Percentiles rank a stretch among this genome's conserved stretches.
These are phyloP conservation scores for Colletes latitarsis DNA, from an alignment of 1,140 invertebrate species.

Conservation along the genomic window DNA sequence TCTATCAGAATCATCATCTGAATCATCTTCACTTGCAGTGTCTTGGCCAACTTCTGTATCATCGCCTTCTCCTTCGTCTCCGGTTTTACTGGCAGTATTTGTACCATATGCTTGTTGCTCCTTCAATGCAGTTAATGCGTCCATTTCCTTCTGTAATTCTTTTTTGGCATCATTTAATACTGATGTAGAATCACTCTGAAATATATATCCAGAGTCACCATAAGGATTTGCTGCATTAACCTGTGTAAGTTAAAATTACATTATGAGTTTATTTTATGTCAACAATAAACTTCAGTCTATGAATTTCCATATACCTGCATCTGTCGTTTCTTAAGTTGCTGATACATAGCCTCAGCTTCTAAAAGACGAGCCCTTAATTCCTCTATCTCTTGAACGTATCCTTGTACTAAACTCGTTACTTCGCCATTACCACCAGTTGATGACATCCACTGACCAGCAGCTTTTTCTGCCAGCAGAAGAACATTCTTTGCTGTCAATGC, in stretches of 20 bases:
- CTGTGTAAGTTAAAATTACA: slow-evolving; percentile 29
- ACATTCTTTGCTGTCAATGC: slow-evolving; percentile 91
- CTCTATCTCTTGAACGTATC: slow-evolving; percentile 96
- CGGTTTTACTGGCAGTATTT: slow-evolving; percentile 69
- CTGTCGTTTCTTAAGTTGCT: slow-evolving; percentile 86
- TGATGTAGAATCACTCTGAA: slow-evolving; percentile 76
- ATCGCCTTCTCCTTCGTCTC: slow-evolving; percentile 76
- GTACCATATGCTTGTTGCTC: slow-evolving; percentile 71
- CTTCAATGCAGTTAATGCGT: slow-evolving; percentile 76
- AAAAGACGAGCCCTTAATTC: slow-evolving; percentile 92
- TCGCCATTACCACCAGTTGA: slow-evolving; percentile 79
- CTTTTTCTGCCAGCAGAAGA: slow-evolving; percentile 90
- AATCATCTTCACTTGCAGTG: slow-evolving; percentile 83
- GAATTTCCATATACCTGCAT: slow-evolving; percentile 67
- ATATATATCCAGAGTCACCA: slow-evolving; percentile 70
- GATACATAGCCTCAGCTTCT: slow-evolving; percentile 93
- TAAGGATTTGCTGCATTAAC: slow-evolving; percentile 72
- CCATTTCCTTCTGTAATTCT: slow-evolving; percentile 84
- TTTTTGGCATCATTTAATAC: slow-evolving; percentile 86
- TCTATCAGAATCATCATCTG: slow-evolving; percentile 83
- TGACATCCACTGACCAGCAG: slow-evolving; percentile 86
- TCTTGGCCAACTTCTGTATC: slow-evolving; percentile 81
- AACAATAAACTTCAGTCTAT: background rate
- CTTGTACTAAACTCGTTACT: slow-evolving; percentile 88
- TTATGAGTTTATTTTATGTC: background rate